phyloP scores from a whole-genome alignment of 2,113 vertebrate genomes.

The Brachirus orientalis region DNA sequence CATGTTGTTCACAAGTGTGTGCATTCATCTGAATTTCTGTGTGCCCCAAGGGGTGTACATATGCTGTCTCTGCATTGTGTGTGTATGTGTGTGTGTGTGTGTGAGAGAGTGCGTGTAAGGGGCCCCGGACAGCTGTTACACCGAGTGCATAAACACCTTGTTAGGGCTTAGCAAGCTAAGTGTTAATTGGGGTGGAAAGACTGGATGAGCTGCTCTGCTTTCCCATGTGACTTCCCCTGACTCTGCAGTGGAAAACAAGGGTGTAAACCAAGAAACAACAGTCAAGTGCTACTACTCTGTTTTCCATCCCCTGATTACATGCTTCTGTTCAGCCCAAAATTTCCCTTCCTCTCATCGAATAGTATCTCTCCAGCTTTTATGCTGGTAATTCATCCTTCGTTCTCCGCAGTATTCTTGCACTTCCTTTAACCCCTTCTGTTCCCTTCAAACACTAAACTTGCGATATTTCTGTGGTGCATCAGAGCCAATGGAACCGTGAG shows the following conservation, averaged over 20 bases:
- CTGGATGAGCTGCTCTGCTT: slow-evolving; percentile 47
- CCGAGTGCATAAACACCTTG: slow-evolving; percentile 75
- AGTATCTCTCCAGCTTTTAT: too few relatives aligned
- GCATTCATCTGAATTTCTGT: slow-evolving; percentile 49
- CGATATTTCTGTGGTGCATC: too few relatives aligned
- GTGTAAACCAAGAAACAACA: slow-evolving; percentile 25
- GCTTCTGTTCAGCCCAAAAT: neutral
- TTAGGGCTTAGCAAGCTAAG: slow-evolving; percentile 71
- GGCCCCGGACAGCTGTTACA: slow-evolving; percentile 69
- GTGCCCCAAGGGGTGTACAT: slow-evolving; percentile 41
- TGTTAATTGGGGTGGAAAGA: slow-evolving; percentile 77
- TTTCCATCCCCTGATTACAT: neutral
- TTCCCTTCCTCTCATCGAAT: neutral
- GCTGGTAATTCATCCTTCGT: neutral
- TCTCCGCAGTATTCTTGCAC: neutral
- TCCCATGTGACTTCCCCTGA: slow-evolving; percentile 48
- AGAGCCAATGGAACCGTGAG: too few relatives aligned
- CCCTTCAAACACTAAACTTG: too few relatives aligned
- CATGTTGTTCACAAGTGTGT: slow-evolving; percentile 26
- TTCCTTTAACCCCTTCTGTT: neutral
- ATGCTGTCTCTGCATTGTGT: slow-evolving; percentile 18
- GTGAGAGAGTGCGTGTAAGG: too few relatives aligned
- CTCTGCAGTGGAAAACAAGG: slow-evolving; percentile 38
- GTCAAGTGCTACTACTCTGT: neutral
- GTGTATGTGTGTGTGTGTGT: too few relatives aligned